Evolutionary conservation across 2,888 invertebrate genomes (phyloP).

Genomic region (Seira ritae): DNA sequence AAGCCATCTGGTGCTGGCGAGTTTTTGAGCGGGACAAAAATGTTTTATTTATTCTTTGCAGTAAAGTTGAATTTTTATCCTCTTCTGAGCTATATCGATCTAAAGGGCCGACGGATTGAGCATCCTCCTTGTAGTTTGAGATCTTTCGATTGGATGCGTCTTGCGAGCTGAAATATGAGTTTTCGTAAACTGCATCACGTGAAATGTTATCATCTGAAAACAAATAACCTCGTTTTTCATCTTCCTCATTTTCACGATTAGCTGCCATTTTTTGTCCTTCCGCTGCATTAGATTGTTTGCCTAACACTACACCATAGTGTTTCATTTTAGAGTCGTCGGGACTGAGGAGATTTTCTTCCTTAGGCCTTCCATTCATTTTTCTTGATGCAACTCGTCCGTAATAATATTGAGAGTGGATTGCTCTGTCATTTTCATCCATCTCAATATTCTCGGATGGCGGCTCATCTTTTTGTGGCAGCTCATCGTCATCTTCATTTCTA

Average conservation of each 20-base stretch:
- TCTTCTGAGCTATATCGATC: constrained; percentile 17
- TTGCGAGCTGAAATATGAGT: constrained; percentile 69
- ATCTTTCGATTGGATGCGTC: constrained; percentile 17
- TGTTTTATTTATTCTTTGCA: constrained; percentile 70
- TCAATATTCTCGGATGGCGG: constrained; percentile 39
- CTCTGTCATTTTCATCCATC: constrained; percentile 37
- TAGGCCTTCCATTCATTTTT: constrained; percentile 35
- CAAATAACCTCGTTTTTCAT: constrained; percentile 63
- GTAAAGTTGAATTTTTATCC: constrained; percentile 61
- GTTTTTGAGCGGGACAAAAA: constrained; percentile 55
- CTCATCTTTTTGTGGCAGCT: constrained; percentile 57
- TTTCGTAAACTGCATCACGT: constrained; percentile 63
- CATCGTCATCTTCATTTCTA: constrained; percentile 20
- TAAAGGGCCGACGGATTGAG: neutral
- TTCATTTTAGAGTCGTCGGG: neutral
- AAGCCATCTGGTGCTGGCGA: constrained; percentile 37
- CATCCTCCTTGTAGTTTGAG: neutral
- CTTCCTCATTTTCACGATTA: constrained; percentile 35
- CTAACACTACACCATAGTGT: constrained; percentile 55
- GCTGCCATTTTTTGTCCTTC: neutral
- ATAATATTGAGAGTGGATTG: constrained; percentile 39
- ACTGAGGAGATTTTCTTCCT: neutral
- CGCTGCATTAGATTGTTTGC: constrained; percentile 48
- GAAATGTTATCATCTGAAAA: constrained; percentile 58
- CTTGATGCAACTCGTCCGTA: constrained; percentile 57